These are phyloP conservation scores for Eupsilia transversa DNA, from an alignment of 2,888 invertebrate genomes.

Conservation along the genomic window DNA sequence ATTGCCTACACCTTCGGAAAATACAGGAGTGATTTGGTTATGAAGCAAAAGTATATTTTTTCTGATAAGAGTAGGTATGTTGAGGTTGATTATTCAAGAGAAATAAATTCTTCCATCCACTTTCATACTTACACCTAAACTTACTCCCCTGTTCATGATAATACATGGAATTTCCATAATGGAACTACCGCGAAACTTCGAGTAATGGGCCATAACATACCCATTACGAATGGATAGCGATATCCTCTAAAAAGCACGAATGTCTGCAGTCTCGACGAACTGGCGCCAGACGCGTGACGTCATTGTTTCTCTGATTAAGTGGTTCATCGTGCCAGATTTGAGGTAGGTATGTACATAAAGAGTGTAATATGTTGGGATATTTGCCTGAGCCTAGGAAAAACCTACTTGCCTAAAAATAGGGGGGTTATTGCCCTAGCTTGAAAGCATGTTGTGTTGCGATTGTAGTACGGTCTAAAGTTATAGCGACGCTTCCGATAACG, in stretches of 20 bases:
- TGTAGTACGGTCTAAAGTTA: neutral
- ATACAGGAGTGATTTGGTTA: neutral
- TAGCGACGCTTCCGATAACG: neutral
- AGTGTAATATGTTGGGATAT: conserved; percentile 1
- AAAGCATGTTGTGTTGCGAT: neutral
- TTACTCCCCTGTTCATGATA: neutral
- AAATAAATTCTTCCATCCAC: too few species aligned
- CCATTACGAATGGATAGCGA: neutral
- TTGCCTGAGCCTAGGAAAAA: neutral
- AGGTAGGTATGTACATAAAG: neutral
- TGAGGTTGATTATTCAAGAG: neutral
- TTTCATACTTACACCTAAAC: too few species aligned
- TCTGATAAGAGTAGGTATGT: neutral
- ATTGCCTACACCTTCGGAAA: neutral
- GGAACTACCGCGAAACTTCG: neutral
- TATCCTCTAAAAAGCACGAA: neutral
- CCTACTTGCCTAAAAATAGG: neutral
- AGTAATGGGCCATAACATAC: neutral
- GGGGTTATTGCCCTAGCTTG: neutral
- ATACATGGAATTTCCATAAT: neutral
- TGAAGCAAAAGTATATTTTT: neutral
- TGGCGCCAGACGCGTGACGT: conserved; percentile 55
- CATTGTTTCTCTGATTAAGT: conserved; percentile 14
- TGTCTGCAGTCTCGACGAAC: conserved; percentile 48
- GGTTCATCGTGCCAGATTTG: conserved; percentile 7